Conservation (phyloP, 1,140 invertebrate genomes). For the Papilio helenus region DNA sequence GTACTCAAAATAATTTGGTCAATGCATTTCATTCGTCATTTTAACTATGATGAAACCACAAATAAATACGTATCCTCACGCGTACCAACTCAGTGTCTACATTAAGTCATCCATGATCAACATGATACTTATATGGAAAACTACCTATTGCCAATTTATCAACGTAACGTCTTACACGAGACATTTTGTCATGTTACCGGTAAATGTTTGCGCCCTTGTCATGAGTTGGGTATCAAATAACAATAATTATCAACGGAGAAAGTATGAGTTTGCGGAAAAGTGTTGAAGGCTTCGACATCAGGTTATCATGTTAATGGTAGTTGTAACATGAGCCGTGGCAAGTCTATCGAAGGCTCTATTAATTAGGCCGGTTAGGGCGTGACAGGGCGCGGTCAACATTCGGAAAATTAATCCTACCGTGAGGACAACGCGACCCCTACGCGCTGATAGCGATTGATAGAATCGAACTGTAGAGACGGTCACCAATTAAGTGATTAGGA, state of each 20-base stretch:
- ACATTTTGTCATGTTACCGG: conserved; percentile 62
- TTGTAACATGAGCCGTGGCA: conserved; percentile 62
- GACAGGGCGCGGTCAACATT: conserved; percentile 75
- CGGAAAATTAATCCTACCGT: conserved; percentile 77
- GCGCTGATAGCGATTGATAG: conserved; percentile 69
- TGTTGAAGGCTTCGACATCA: conserved; percentile 42
- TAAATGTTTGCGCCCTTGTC: conserved; percentile 59
- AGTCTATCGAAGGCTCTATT: conserved; percentile 74
- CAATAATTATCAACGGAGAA: conserved; percentile 46
- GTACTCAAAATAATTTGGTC: background rate
- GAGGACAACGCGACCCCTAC: conserved; percentile 54
- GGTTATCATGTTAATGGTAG: conserved; percentile 70
- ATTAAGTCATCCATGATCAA: conserved; percentile 41
- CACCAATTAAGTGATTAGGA: conserved; percentile 75
- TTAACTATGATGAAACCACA: background rate
- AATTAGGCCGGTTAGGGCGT: conserved; percentile 72
- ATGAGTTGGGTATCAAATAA: conserved; percentile 58
- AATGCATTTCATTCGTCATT: background rate
- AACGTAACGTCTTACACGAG: conserved; percentile 49
- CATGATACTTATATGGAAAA: conserved; percentile 51
- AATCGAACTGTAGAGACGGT: conserved; percentile 59
- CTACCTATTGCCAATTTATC: conserved; percentile 52
- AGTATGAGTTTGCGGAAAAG: conserved; percentile 49
- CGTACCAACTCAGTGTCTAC: background rate
- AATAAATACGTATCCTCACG: background rate